Evolutionary conservation across 2,113 vertebrate genomes (phyloP).

Genomic region (Pelobates fuscus): DNA sequence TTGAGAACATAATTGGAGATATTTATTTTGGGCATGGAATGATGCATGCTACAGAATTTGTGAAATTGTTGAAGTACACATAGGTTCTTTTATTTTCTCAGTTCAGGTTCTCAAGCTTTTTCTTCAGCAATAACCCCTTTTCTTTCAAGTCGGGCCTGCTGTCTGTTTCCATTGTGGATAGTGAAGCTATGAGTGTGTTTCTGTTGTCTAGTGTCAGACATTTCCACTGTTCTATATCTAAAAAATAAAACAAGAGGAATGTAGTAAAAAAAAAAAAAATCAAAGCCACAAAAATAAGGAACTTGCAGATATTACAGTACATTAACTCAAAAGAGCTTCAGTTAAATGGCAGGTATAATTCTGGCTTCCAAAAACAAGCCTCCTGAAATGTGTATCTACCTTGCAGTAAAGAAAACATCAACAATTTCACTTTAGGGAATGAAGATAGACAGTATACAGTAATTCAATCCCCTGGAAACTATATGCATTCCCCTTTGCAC

Average conservation of each 20-base stretch:
- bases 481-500: too few relatives aligned
- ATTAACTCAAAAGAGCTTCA: too few relatives aligned
- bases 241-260: not conserved
- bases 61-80: slow-evolving; percentile 64
- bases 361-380: too few relatives aligned
- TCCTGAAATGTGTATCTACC: too few relatives aligned
- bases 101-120: slow-evolving; percentile 79
- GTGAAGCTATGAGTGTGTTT: slow-evolving; percentile 78
- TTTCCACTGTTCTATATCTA: slow-evolving; percentile 87
- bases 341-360: too few relatives aligned
- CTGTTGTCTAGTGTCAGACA: slow-evolving; percentile 83
- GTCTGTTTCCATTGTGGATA: slow-evolving; percentile 87
- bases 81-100: slow-evolving; percentile 56
- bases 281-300: not conserved
- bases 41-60: slow-evolving; percentile 78
- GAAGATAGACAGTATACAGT: too few relatives aligned
- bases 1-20: slow-evolving; percentile 61
- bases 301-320: not conserved
- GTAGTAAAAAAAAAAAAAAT: too few relatives aligned
- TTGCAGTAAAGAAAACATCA: too few relatives aligned
- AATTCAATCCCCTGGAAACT: too few relatives aligned
- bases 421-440: too few relatives aligned
- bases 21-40: slow-evolving; percentile 78
- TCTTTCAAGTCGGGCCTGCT: slow-evolving; percentile 88
- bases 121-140: slow-evolving; percentile 85